Conservation (phyloP, 2,888 invertebrate genomes). For the Orthosia gracilis region DNA sequence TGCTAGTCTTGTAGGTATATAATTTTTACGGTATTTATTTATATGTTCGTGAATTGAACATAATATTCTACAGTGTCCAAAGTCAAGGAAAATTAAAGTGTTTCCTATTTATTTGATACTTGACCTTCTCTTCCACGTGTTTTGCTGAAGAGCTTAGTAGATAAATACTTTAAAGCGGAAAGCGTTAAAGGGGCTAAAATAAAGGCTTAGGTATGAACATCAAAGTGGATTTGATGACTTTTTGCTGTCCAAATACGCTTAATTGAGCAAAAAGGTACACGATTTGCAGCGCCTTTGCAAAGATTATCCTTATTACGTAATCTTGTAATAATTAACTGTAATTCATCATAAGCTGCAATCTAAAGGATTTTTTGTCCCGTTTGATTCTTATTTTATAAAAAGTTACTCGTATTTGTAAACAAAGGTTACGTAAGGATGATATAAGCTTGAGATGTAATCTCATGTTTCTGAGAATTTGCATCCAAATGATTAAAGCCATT, state of each 20-base stretch:
- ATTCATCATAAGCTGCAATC: slow-evolving; percentile 31
- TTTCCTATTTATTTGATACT: slow-evolving; percentile 11
- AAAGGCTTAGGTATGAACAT: neutral
- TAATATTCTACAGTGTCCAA: no score
- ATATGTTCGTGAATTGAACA: no score
- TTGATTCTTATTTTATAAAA: slow-evolving; percentile 2
- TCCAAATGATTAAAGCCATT: slow-evolving; percentile 8
- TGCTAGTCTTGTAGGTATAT: no score
- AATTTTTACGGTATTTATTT: no score
- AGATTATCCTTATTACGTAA: slow-evolving; percentile 50
- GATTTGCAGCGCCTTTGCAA: slow-evolving; percentile 15
- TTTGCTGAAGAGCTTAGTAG: slow-evolving; percentile 3
- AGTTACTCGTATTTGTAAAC: slow-evolving; percentile 29
- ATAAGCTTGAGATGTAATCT: slow-evolving; percentile 21
- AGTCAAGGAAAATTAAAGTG: neutral
- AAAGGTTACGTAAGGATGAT: slow-evolving; percentile 42
- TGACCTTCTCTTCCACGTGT: neutral
- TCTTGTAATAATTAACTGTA: slow-evolving; percentile 5
- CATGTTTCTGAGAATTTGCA: slow-evolving; percentile 25
- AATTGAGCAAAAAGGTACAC: slow-evolving; percentile 30
- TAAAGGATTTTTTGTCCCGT: slow-evolving; percentile 7
- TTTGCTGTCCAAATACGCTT: slow-evolving; percentile 9
- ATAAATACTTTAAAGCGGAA: neutral
- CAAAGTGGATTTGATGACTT: slow-evolving; percentile 11
- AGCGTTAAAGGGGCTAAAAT: neutral